A percentile compares a stretch with the other conserved stretches of the same genome.
Conservation (phyloP, 1,140 invertebrate species). For the Zaprionus ornatus region DNA sequence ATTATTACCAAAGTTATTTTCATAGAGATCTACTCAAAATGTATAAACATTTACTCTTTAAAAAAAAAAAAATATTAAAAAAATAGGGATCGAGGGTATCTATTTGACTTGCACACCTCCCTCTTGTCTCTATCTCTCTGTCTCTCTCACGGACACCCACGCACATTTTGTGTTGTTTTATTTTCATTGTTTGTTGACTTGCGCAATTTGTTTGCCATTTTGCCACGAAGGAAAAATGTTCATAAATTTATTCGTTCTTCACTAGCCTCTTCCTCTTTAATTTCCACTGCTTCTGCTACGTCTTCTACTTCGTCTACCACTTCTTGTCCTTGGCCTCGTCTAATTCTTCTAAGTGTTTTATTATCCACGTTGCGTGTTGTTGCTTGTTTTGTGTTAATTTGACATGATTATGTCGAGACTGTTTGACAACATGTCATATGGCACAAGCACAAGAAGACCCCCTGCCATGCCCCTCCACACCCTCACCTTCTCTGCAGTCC, state of each 20-base stretch:
- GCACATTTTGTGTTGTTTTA: background rate
- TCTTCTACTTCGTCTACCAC: background rate
- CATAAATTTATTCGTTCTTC: constrained; percentile 26
- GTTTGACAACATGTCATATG: constrained; percentile 79
- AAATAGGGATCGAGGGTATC: too few relatives aligned
- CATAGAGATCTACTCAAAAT: too few relatives aligned
- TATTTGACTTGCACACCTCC: too few relatives aligned
- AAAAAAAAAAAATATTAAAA: background rate
- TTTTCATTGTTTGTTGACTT: constrained; percentile 18
- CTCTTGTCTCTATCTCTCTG: too few relatives aligned
- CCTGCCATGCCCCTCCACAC: background rate
- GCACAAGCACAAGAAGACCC: constrained; percentile 11
- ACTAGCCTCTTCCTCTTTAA: background rate
- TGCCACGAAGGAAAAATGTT: constrained; percentile 29
- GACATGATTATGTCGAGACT: constrained; percentile 80
- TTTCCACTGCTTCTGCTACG: background rate
- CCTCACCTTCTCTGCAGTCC: background rate
- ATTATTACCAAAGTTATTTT: too few relatives aligned
- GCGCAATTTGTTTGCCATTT: constrained; percentile 39
- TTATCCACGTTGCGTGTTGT: constrained; percentile 47
- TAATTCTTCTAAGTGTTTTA: constrained; percentile 75
- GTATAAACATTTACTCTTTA: too few relatives aligned
- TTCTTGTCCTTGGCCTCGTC: constrained; percentile 39
- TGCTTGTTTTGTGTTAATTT: constrained; percentile 70
- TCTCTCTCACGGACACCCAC: background rate